Base-by-base conservation (phyloP, 2,888 invertebrate species). In the Aromia moschata region DNA sequence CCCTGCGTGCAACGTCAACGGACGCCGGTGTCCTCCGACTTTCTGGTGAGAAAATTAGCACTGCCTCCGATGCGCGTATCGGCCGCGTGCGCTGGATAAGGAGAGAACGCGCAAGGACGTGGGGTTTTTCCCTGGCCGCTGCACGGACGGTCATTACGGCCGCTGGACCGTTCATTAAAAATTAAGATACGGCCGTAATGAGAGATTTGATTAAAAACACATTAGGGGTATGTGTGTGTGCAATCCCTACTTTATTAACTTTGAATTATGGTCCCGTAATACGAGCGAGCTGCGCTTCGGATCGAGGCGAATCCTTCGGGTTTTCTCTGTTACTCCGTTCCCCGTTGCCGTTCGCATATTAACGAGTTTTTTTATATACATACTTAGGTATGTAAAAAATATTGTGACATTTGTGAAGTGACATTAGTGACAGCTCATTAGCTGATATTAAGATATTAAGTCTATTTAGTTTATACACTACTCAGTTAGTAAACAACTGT, bases 121-220 rank as follows among this genome's bases (percentile, higher is more conserved):
- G 54, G 56, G 58, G 52, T 52, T 52, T 52, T 52, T 52, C 52
- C 16, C 41, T 64, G 47, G 53, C 49, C n/a, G n/a, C n/a, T n/a
- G n/a, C n/a, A n/a, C n/a, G n/a, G 60, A 60, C 53, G 62, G 65
- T 65, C 65, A 63, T 65, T 65, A 65, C 58, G n/a, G n/a, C n/a
- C n/a, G 65, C 64, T 62, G 68, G 71, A 64, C 73, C 74, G 71
- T 77, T 77, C 78, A 79, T 80, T 79, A 80, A 80, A 79, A 78
- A 80, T 79, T 79, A 77, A 79, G 79, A 78, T 78, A 75, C 75
- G 72, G 72, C 74, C 73, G 70, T 79, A 79, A 80, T 79, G 78
- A 78, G 77, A 78, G 77, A 79, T 79, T 79, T 79, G 79, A 80
- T 80, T 80, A 80, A 80, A 80, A 80, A 79, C 78, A 75, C 79